Base-by-base conservation (phyloP, 2,797 vertebrate species). In the Periparus ater region DNA sequence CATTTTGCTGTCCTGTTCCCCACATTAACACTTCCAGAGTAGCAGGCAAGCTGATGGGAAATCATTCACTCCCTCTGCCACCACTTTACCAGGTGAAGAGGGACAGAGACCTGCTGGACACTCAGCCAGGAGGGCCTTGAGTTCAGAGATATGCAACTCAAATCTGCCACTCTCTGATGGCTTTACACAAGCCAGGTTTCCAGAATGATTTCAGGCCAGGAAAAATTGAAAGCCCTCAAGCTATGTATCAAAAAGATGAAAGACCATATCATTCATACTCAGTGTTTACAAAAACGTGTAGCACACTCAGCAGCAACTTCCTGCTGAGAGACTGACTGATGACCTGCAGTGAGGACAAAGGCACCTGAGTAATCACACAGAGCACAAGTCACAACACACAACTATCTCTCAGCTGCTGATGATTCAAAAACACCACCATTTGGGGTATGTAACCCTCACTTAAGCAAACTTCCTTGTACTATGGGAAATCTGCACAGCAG, bases 281-380 rank as follows among this genome's bases (percentile, higher is more conserved):
- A 71, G 25, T 0, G 0, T 72, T 63, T 50, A 63, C 34, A 45
- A 81, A 90, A 93, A 61, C 0, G 0, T 8, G 16, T 42, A 63
- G 32, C 34, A 63, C 17, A 8, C 22, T 75, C 70, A 60, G 63
- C 58, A 92, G 58, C 55, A 86, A 17, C 60, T 76, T 93, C 66
- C 89, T 78, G 66, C 61, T 84, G 70, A 72, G 81, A 89, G 68
- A 47, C n/a, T 85, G 88, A 88, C 89, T 85, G 76, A 76, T 63
- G 42, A 79, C 74, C 55, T 5, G 21, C 42, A 50, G 29, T 0
- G 6, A 86, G 23, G 55, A 71, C 67, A 89, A 80, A 92, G 65
- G 13, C 57, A 71, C 61, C 54, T 78, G 76, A 88, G 88, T 90
- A 96, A 88, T 90, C 73, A 75, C 29, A 22, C 70, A 86, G 57